Percentiles rank a stretch among this genome's conserved stretches.
These are phyloP conservation scores for Calosoma granatense DNA, from an alignment of 1,140 invertebrate species.

Conservation along the genomic window DNA sequence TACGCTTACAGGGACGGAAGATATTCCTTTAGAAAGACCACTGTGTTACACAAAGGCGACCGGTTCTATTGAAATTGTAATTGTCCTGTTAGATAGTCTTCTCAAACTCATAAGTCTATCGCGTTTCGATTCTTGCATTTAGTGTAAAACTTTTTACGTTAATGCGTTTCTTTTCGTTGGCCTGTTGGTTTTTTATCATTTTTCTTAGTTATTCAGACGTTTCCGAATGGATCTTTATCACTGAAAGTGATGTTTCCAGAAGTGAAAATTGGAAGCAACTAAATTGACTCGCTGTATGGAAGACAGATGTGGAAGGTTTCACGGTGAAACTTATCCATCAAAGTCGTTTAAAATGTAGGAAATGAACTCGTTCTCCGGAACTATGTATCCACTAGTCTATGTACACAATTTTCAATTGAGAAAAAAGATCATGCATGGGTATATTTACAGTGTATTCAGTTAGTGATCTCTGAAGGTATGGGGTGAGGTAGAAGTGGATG, in stretches of 20 bases:
- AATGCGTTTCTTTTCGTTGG: neutral
- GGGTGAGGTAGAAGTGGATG: too few relatives aligned
- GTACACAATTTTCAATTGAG: neutral
- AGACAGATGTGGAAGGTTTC: neutral
- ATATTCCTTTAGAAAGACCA: too few relatives aligned
- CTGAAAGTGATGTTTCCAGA: neutral
- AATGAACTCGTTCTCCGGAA: neutral
- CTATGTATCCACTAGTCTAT: neutral
- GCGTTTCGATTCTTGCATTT: too few relatives aligned
- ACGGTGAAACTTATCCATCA: neutral
- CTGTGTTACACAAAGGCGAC: too few relatives aligned
- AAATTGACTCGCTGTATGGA: neutral
- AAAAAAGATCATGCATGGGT: too few relatives aligned
- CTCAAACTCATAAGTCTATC: too few relatives aligned
- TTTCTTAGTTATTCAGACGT: slow-evolving; percentile 1
- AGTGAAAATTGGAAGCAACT: neutral
- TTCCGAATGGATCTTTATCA: neutral
- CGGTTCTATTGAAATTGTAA: too few relatives aligned
- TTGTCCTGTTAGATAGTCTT: too few relatives aligned
- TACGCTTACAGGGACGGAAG: too few relatives aligned
- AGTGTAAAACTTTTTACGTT: too few relatives aligned
- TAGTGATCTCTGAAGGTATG: too few relatives aligned
- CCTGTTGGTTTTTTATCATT: neutral
- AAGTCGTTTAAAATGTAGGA: neutral
- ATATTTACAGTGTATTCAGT: too few relatives aligned